Percentiles rank a stretch among this genome's conserved stretches.
Conservation (phyloP, 2,888 invertebrate genomes). For the Eurytoma adleriae region DNA sequence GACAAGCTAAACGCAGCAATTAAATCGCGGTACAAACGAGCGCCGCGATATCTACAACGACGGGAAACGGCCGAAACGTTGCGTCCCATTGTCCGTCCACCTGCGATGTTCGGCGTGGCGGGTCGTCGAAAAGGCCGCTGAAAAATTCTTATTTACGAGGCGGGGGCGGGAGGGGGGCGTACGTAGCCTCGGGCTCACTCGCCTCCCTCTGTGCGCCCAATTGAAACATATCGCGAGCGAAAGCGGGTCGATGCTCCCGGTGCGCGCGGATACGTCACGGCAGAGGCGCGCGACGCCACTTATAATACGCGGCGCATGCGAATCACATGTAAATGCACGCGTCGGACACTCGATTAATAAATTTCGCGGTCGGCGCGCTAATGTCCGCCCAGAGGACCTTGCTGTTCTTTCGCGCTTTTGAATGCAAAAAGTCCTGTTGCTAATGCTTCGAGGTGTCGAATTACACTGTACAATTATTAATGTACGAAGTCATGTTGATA, state of each 20-base stretch:
- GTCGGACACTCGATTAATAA: slow-evolving; percentile 28
- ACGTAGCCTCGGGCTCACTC: neutral
- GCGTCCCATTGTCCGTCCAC: no score
- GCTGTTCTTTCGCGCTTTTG: neutral
- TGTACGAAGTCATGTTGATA: no score
- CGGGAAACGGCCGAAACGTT: no score
- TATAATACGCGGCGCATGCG: neutral
- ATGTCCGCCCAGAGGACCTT: neutral
- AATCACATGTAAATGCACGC: slow-evolving; percentile 42
- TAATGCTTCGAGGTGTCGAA: no score
- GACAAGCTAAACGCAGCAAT: no score
- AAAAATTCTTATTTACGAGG: slow-evolving; percentile 17
- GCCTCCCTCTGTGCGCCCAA: neutral
- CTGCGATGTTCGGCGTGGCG: no score
- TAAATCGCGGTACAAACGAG: no score
- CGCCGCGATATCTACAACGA: no score
- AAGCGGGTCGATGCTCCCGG: slow-evolving; percentile 6
- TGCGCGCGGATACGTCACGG: slow-evolving; percentile 13
- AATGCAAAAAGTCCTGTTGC: no score
- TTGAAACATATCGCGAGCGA: slow-evolving; percentile 18
- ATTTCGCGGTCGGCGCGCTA: slow-evolving; percentile 12
- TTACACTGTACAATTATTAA: no score
- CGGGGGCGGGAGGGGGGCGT: neutral
- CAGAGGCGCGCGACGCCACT: neutral
- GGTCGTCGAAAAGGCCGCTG: neutral